Evolutionary conservation across 2,888 invertebrate species (phyloP), one percentile per base, ranked within the genome.

Genomic region (Yponomeuta plumbellus): DNA sequence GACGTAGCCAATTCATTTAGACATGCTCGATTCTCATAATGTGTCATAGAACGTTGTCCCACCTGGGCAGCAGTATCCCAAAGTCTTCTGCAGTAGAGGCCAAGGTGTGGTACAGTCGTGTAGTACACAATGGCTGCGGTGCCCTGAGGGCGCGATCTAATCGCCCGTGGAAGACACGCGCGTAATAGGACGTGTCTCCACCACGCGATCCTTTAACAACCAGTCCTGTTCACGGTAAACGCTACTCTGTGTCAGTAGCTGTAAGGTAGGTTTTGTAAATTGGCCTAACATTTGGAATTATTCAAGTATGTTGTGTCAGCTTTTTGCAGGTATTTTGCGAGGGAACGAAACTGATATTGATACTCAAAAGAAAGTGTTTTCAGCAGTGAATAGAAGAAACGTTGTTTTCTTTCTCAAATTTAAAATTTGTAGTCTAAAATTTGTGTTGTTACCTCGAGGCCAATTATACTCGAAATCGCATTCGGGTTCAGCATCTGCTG

Each of bases 161-260:
- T 52, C 44, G 44, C 17, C 44, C 44, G 44, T 52, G 44, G 44
- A 52, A 52, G 44, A 52, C 44, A 17, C 44, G 44, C 44, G 17
- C 44, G 44, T 52, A 52, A 52, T 52, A 52, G 44, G 44, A 52
- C 44, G 44, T 52, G 44, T 52, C 44, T 52, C 44, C 44, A 5
- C 44, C 44, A 52, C 44, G 17, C 44, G 44, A 52, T 52, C 44
- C 44, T 52, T 52, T 52, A 52, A 52, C 44, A 52, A 52, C 44
- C 13, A 13, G 13, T 4, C 44, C 44, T 52, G 44, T 52, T 17
- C 13, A 52, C 44, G 44, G 17, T 0, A 17, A 52, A 52, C 5
- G 13, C 13, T 52, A 17, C 17, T 17, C 17, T 52, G 44, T 52
- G 2, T 4, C 44, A 17, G 44, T 17, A 8, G 17, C 0, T 17